These are phyloP conservation scores for Diachasma alloeum DNA, from an alignment of 1,140 invertebrate species.

Conservation along the genomic window DNA sequence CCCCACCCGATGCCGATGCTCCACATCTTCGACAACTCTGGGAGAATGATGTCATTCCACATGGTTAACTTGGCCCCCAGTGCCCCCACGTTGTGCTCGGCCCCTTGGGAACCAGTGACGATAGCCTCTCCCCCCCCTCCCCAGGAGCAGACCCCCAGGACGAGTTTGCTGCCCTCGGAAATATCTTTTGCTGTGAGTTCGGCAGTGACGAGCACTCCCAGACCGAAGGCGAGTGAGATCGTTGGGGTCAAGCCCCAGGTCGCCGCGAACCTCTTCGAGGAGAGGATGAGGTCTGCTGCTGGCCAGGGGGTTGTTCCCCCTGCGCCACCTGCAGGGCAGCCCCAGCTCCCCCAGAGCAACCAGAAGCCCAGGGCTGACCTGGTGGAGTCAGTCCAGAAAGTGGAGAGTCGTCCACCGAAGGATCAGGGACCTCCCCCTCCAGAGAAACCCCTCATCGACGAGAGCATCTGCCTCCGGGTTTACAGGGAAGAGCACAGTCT, in stretches of 20 bases:
- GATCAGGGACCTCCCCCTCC: background rate
- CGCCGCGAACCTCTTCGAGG: conserved; percentile 31
- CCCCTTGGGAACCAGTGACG: conserved; percentile 53
- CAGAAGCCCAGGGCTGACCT: too few relatives aligned
- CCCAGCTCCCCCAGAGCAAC: too few relatives aligned
- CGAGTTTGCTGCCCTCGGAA: conserved; percentile 36
- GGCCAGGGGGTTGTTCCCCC: background rate
- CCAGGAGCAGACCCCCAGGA: conserved; percentile 8
- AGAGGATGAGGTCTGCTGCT: background rate
- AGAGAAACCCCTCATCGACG: conserved; percentile 34
- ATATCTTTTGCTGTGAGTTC: conserved; percentile 44
- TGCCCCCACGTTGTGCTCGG: conserved; percentile 57
- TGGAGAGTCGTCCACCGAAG: too few relatives aligned
- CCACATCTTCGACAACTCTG: conserved; percentile 68
- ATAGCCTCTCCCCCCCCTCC: conserved; percentile 8
- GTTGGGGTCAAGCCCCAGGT: conserved; percentile 33
- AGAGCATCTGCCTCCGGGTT: conserved; percentile 46
- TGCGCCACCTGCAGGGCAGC: too few relatives aligned
- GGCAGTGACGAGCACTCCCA: conserved; percentile 51
- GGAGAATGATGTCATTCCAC: conserved; percentile 70
- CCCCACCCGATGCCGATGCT: conserved; percentile 69
- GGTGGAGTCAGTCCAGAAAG: too few relatives aligned
- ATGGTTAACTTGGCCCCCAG: conserved; percentile 65
- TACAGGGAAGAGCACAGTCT: conserved; percentile 57
- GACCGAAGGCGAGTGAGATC: conserved; percentile 35